These are phyloP conservation scores for Adelphocoris suturalis DNA, from an alignment of 2,888 invertebrate species.

Conservation along the genomic window DNA sequence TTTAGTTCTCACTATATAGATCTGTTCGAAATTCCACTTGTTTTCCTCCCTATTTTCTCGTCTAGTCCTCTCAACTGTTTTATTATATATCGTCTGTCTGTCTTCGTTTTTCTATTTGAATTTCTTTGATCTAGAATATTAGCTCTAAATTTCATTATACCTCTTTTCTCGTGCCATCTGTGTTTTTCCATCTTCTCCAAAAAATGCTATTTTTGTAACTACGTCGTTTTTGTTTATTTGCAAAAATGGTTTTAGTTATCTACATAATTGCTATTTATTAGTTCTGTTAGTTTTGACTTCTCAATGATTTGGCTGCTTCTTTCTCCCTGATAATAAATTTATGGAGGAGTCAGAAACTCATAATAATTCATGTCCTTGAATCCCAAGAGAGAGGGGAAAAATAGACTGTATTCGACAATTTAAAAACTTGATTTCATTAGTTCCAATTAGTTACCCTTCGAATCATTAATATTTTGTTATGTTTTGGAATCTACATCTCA, in stretches of 20 bases:
- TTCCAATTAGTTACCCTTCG: too few species aligned
- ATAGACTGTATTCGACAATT: too few species aligned
- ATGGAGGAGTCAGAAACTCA: constrained; percentile 55
- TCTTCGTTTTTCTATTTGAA: constrained; percentile 30
- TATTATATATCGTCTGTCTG: neutral
- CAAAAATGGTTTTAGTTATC: constrained; percentile 68
- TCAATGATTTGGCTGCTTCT: constrained; percentile 24
- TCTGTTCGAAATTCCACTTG: neutral
- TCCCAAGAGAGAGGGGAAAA: constrained; percentile 13
- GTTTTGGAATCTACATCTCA: too few species aligned
- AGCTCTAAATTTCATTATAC: constrained; percentile 34
- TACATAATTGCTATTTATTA: neutral
- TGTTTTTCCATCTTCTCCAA: constrained; percentile 27
- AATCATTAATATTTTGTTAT: too few species aligned
- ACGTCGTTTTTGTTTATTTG: constrained; percentile 67
- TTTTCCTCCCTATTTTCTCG: neutral
- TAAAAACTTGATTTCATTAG: too few species aligned
- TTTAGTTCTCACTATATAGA: neutral
- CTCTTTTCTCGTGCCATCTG: constrained; percentile 41
- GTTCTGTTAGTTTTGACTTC: constrained; percentile 34
- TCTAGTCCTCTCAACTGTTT: neutral
- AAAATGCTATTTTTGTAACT: constrained; percentile 46
- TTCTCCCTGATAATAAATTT: constrained; percentile 3
- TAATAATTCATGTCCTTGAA: neutral
- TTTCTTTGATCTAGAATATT: neutral